Evolutionary conservation across 30 jellyfish, hydroid and myxozoan genomes (phyloP), one percentile per base, ranked within the genome.

Genomic region (Cassiopea xamachana): DNA sequence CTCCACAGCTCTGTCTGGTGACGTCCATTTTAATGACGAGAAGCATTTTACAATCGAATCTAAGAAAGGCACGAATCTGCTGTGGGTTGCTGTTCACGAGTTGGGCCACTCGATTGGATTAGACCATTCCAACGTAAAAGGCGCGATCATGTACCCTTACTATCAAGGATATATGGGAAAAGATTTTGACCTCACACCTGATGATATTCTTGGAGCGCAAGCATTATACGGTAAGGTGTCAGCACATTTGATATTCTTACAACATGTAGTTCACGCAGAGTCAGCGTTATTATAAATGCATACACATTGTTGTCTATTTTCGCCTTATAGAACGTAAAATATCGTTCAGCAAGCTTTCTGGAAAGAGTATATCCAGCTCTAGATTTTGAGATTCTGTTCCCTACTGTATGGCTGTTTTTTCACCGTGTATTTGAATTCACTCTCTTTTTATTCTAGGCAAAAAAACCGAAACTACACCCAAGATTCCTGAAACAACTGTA

Each of bases 41-140:
- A 93, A 87, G 45, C 46, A 27, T 16, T 96, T 46, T 91, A 92
- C 98, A 27, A 68, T 91, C 43, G 89, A 83, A 7, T 59, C 96
- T 15, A 46, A 60, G 7, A 39, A 44, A 15, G 99, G 99, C 17
- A 85, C 79, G 39, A 90, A 90, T 74, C 90, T 96, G 19, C 74
- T 88, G 46, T 96, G 97, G 97, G 95, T 89, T 27, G 90, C 99
- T 2, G 95, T 92, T 70, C 99, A 96, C 90, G 99, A 96, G 85
- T 75, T 93, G 18, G 96, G 96, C 69, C 99, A 96, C 60, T 80
- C 96, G 15, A 49, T 96, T 49, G 99, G 99, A 1, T 67, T 96
- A 76, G 99, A 96, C 71, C 99, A 96, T 75, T 96, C 99, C 16
- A 47, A 68, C 75, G 77, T 80, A 1, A 39, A 79, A 1, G 92